A percentile compares a stretch with the other conserved stretches of the same genome.
Evolutionary conservation across 2,113 vertebrate species (phyloP).

Genomic region (Protobothrops flavoviridis): DNA sequence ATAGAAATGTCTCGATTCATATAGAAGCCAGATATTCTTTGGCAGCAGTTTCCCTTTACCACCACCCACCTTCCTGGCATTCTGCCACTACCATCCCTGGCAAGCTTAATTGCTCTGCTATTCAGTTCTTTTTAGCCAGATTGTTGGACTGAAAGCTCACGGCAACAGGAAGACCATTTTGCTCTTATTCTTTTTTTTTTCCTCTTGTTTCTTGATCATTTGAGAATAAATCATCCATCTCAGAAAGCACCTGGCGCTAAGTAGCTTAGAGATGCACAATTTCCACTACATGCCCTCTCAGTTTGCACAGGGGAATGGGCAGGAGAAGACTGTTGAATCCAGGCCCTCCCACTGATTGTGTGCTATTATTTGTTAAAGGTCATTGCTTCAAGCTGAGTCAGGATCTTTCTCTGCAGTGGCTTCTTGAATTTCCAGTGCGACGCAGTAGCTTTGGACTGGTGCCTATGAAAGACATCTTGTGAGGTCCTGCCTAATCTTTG

Average conservation of each 20-base stretch:
- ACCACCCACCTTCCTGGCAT: rapidly evolving
- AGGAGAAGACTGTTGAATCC: not conserved
- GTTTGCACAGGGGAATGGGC: not conserved
- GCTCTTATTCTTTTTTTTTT: not conserved
- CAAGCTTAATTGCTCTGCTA: rapidly evolving
- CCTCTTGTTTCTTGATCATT: not conserved
- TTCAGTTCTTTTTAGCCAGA: not conserved
- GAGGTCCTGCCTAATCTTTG: not conserved
- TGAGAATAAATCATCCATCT: slow-evolving; percentile 8
- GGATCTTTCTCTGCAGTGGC: slow-evolving; percentile 25
- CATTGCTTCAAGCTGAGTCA: rapidly evolving
- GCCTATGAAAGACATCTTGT: not conserved
- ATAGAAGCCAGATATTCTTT: not conserved
- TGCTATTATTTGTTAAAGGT: slow-evolving; percentile 26
- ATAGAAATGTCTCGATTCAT: not conserved
- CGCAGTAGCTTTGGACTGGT: slow-evolving; percentile 15
- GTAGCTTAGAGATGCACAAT: not conserved
- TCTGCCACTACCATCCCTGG: not conserved
- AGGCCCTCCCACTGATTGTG: not conserved
- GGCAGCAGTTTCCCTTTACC: not conserved
- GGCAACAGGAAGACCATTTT: not conserved
- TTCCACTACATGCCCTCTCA: not conserved
- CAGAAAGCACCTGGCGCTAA: not conserved
- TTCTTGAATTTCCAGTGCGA: slow-evolving; percentile 51
- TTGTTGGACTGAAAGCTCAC: rapidly evolving